These are phyloP conservation scores for Bungarus multicinctus DNA, from an alignment of 2,113 vertebrate genomes.

Conservation along the genomic window DNA sequence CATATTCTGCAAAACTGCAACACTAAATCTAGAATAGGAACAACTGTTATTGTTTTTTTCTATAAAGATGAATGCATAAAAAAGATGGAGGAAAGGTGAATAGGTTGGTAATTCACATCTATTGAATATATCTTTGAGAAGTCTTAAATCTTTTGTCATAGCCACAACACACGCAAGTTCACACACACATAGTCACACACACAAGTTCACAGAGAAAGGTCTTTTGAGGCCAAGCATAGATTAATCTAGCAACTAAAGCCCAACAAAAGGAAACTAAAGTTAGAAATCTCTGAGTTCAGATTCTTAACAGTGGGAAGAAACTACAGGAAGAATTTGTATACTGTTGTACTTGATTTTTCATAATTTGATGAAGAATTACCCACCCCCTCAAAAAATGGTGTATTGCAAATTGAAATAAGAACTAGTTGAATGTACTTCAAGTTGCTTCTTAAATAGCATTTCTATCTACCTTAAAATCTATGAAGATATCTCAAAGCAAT, in stretches of 20 bases:
- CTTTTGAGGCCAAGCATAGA: neutral
- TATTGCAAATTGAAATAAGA: neutral
- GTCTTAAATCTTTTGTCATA: neutral
- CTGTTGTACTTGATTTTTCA: neutral
- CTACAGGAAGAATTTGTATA: neutral
- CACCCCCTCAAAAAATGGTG: neutral
- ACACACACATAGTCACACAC: neutral
- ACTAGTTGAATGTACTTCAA: neutral
- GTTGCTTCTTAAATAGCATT: neutral
- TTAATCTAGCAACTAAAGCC: neutral
- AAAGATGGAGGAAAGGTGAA: neutral
- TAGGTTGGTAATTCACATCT: neutral
- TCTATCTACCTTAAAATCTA: neutral
- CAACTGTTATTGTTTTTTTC: neutral
- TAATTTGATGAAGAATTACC: neutral
- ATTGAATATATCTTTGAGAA: neutral
- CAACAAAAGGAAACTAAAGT: neutral
- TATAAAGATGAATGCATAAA: neutral
- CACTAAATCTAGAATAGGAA: neutral
- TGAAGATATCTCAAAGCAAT: neutral
- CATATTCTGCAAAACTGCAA: neutral
- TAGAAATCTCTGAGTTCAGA: neutral
- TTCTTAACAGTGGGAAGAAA: neutral
- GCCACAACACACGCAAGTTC: neutral
- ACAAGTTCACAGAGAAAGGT: neutral